phyloP scores from a whole-genome alignment of 37 sponge, comb jelly and placozoan species.

The Geodia barretti region DNA sequence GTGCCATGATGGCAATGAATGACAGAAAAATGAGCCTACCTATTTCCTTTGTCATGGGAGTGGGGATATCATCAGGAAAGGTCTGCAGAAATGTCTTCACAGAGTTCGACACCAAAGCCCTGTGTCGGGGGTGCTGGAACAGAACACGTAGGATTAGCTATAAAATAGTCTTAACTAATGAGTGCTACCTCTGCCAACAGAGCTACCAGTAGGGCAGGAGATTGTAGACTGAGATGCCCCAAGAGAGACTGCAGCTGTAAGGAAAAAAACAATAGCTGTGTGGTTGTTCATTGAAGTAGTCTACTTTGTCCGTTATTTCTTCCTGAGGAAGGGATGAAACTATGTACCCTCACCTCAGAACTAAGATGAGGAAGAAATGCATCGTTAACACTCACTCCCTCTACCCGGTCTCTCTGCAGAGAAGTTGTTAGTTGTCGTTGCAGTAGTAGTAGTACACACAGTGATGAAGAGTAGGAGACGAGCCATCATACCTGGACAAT shows the following conservation, averaged over 20 bases:
- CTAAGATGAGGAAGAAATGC: background rate
- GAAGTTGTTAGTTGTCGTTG: no score
- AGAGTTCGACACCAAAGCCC: background rate
- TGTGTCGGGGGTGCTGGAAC: background rate
- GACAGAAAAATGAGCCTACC: background rate
- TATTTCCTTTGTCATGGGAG: background rate
- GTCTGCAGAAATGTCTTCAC: background rate
- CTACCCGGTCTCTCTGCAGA: background rate
- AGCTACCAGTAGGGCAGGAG: constrained; percentile 48
- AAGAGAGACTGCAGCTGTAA: constrained; percentile 12
- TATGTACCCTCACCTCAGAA: background rate
- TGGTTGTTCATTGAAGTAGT: no score
- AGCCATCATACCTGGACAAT: constrained; percentile 43
- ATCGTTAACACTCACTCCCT: background rate
- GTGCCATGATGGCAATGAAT: no score
- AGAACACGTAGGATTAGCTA: no score
- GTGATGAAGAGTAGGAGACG: background rate
- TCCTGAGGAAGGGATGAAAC: background rate
- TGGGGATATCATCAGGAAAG: background rate
- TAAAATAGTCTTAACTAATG: background rate
- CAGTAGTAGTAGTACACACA: no score
- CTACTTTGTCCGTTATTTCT: background rate
- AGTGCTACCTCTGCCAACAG: constrained; percentile 52
- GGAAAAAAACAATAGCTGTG: no score
- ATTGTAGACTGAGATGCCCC: constrained; percentile 20